Evolutionary conservation across 2,888 invertebrate genomes (phyloP), one percentile per base, ranked within the genome.

Genomic region (Epiblema foenella): DNA sequence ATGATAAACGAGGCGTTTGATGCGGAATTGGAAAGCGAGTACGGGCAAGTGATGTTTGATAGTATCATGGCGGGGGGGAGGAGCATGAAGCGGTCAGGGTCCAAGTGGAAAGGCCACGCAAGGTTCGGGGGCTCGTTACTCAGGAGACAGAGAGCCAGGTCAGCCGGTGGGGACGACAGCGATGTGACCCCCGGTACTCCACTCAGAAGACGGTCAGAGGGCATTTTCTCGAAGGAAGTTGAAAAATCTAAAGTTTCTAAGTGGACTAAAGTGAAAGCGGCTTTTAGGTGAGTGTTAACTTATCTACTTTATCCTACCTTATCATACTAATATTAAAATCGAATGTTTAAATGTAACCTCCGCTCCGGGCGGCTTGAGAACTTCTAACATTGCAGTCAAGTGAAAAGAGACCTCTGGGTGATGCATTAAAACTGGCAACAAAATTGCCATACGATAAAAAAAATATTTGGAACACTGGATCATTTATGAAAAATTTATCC

Each of bases 201-300:
- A 1, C 68, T 91, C 20, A 83, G 93, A 73, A 85, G 89, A 75
- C 86, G 87, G 65, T 93, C 90, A 10, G 93, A 90, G 73, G 90
- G 90, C 0, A 78, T 93, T 2, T 91, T 90, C 60, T 76, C 83
- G 59, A 93, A 93, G 69, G 91, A 92, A 77, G 89, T 92, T 0
- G 93, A 93, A 18, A 93, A 93, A 69, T 93, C 95, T 0, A 96
- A 96, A 81, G 95, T 96, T 62, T 97, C 97, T 0, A 98, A 98
- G 83, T 98, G 98, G 98, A 97, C 97, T 0, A 96, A 96, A 89
- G 98, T 98, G 11, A 98, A 98, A 86, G 97, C 97, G 58, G 98
- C 98, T 15, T 97, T 97, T 81, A 97, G 96, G 86, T 97, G 95
- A 96, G 96, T 46, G 24, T 17, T n/a, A 5, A n/a, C 1, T 15